Percentiles rank a stretch among this genome's conserved stretches.
phyloP scores from a whole-genome alignment of 2,797 vertebrate genomes.

The Tiaroga cobitis region DNA sequence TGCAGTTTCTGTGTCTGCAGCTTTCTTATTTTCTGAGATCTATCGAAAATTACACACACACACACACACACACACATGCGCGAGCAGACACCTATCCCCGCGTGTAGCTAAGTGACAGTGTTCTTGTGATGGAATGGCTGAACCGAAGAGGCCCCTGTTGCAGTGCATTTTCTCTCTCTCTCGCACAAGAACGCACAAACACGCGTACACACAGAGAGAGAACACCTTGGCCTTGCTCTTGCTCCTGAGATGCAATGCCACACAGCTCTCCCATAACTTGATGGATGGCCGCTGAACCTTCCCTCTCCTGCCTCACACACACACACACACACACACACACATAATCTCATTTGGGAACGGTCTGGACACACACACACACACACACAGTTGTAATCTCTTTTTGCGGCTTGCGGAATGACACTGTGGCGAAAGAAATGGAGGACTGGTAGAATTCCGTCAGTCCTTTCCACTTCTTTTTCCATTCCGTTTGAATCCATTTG shows the following conservation, averaged over 20 bases:
- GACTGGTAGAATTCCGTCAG: conserved; percentile 72
- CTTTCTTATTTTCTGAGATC: conserved; percentile 37
- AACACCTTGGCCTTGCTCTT: conserved; percentile 49
- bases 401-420: conserved; percentile 53
- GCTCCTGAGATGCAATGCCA: conserved; percentile 57
- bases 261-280: conserved; percentile 72
- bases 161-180: conserved; percentile 58
- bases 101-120: conserved; percentile 70
- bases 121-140: conserved; percentile 77
- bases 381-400: conserved; percentile 63
- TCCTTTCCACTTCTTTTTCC: conserved; percentile 55
- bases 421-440: conserved; percentile 67
- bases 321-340: conserved; percentile 71
- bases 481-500: conserved; percentile 66
- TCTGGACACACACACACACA: conserved; percentile 56
- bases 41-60: conserved; percentile 47
- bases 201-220: conserved; percentile 49
- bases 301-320: conserved; percentile 68
- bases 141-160: conserved; percentile 67
- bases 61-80: conserved; percentile 23
- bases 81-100: conserved; percentile 75
- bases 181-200: conserved; percentile 68
- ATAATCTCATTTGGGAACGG: conserved; percentile 78
- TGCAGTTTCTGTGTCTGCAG: conserved; percentile 2
- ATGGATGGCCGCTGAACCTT: conserved; percentile 79